Evolutionary conservation across 1,140 invertebrate genomes (phyloP), one percentile per base, ranked within the genome.

Genomic region (Heliconius himera): DNA sequence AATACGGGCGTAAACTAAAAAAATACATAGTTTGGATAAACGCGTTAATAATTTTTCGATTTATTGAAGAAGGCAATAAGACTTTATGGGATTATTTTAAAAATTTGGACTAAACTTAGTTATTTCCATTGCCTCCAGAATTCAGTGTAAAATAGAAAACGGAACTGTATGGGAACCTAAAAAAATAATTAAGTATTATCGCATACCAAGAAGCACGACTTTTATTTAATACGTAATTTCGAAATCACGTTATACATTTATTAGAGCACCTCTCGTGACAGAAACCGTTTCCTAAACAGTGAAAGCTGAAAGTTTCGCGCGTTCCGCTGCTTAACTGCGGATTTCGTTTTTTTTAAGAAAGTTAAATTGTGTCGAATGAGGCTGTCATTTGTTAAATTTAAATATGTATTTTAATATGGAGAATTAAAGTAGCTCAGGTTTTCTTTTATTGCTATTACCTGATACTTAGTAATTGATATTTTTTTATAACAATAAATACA

Each of bases 241-340:
- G 54, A 26, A 22, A 22, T 11, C 54, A 26, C 51, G 74, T 60
- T 26, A 73, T 74, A 33, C 56, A 18, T 54, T 74, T 76, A 81
- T 72, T 74, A 54, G 76, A 78, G 76, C 81, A 79, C 79, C 74
- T 56, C 74, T 80, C 82, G 76, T 83, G 74, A 83, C 78, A 75
- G 54, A 70, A 81, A 79, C 33, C 71, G 73, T 76, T 81, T 83
- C 77, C 74, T 77, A 81, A 81, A 70, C 56, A 78, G 81, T 82
- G 81, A 82, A 82, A 82, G 81, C 73, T 36, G 73, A 76, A 83
- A 73, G 60, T 76, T 81, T 80, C 75, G 78, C 80, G 77, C 80
- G 82, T 83, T 77, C 71, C 82, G 80, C 72, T 75, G n/a, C 33
- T 79, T 83, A 73, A 36, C 73, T 33, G 56, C 75, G 60, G 75